Conservation (phyloP, 2,888 invertebrate species). For the Drosophila diplacantha region DNA sequence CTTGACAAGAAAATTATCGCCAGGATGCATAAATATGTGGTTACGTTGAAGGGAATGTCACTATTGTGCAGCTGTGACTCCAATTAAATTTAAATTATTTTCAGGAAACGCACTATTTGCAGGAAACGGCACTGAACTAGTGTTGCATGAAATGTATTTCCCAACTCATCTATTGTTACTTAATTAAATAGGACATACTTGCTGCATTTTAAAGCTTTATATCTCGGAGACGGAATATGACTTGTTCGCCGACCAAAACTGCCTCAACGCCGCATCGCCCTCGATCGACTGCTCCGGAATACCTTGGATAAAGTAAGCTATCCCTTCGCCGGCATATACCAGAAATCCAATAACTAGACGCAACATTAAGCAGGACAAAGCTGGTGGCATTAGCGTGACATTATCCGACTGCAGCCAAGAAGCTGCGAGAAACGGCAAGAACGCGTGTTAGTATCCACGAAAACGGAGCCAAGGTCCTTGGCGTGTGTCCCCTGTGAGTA, state of each 20-base stretch:
- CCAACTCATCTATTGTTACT: neutral
- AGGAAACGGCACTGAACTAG: neutral
- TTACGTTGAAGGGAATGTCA: constrained; percentile 12
- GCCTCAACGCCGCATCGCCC: constrained; percentile 4
- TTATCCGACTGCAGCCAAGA: constrained; percentile 61
- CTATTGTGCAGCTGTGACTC: constrained; percentile 10
- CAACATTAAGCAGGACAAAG: constrained; percentile 66
- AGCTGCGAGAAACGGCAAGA: constrained; percentile 56
- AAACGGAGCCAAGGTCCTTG: constrained; percentile 46
- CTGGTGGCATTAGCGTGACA: constrained; percentile 65
- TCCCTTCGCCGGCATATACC: constrained; percentile 17
- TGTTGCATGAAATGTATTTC: neutral
- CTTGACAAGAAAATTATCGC: constrained; percentile 56
- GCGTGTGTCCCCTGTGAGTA: constrained; percentile 34
- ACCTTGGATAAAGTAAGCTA: constrained; percentile 21
- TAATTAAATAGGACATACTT: neutral
- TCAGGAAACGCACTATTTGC: constrained; percentile 3
- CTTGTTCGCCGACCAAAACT: neutral
- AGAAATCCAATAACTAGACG: constrained; percentile 43
- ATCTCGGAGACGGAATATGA: neutral
- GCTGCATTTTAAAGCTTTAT: neutral
- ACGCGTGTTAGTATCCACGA: constrained; percentile 59
- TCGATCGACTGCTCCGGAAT: constrained; percentile 2
- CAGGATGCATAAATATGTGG: constrained; percentile 25
- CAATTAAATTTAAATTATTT: constrained; percentile 12